Evolutionary conservation across 2,113 vertebrate species (phyloP).

Genomic region (Lanius collurio): DNA sequence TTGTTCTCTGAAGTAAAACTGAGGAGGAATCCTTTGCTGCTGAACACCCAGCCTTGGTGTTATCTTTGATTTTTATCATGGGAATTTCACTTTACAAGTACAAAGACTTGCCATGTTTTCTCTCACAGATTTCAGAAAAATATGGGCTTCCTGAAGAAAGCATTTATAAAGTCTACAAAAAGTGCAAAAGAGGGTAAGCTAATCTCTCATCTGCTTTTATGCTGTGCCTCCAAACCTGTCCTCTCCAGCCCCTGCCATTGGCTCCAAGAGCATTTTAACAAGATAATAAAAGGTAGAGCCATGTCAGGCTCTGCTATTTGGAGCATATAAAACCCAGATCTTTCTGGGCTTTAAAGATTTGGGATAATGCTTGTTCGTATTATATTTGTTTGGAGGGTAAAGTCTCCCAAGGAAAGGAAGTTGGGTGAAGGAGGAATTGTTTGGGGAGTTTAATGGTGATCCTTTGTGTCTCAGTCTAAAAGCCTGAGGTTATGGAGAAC

Average conservation of each 20-base stretch:
- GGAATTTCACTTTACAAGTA: constrained; percentile 21
- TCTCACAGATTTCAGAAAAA: constrained; percentile 93
- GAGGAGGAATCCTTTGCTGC: not conserved
- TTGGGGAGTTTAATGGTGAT: constrained; percentile 15
- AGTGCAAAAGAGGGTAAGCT: constrained; percentile 97
- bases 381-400: constrained; percentile 23
- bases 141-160: constrained; percentile 92
- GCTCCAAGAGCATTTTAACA: constrained; percentile 14
- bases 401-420: not conserved
- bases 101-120: not conserved
- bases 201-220: not conserved
- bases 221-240: not conserved
- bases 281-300: constrained; percentile 48
- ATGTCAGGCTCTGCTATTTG: constrained; percentile 1
- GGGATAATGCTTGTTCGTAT: constrained; percentile 18
- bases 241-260: not conserved
- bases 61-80: not conserved
- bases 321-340: constrained; percentile 2
- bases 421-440: constrained; percentile 17
- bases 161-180: constrained; percentile 97
- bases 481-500: constrained; percentile 3
- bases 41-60: not conserved
- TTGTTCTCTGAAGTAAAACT: not conserved
- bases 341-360: constrained; percentile 43
- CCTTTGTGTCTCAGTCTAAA: not conserved